These are phyloP conservation scores for Zoanthus solanderi DNA, from an alignment of 92 coral and sea anemone species.

Conservation along the genomic window DNA sequence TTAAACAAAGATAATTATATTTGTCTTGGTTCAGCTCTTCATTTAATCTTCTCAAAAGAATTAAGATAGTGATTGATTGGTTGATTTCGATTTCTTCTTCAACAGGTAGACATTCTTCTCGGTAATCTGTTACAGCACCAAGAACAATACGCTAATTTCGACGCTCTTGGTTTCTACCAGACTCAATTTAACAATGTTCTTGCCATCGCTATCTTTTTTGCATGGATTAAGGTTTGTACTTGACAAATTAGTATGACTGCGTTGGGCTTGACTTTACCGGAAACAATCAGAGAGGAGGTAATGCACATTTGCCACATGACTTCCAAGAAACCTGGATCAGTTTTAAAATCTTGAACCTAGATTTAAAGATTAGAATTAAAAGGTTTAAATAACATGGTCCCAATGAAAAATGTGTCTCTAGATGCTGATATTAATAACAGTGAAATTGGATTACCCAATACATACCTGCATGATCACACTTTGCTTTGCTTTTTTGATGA, in stretches of 20 bases:
- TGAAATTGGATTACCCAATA: background rate
- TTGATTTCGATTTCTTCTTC: no score
- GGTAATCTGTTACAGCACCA: slow-evolving; percentile 70
- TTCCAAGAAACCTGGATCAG: no score
- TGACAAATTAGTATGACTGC: no score
- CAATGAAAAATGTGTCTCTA: background rate
- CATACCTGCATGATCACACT: background rate
- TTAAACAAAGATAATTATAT: no score
- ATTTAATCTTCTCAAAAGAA: no score
- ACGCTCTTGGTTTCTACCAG: slow-evolving; percentile 95
- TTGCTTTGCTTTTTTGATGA: background rate
- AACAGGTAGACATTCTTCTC: slow-evolving; percentile 68
- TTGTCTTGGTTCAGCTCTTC: no score
- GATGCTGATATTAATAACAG: background rate
- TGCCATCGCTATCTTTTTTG: slow-evolving; percentile 97
- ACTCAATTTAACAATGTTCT: slow-evolving; percentile 98
- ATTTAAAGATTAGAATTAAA: no score
- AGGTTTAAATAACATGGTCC: no score
- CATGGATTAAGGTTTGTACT: slow-evolving; percentile 96
- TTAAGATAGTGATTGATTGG: no score
- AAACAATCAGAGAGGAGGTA: no score
- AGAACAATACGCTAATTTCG: slow-evolving; percentile 96
- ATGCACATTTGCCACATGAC: no score
- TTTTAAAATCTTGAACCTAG: no score
- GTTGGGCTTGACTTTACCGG: background rate